Base-by-base conservation (phyloP, 2,888 invertebrate species). In the Apamea crenata region DNA sequence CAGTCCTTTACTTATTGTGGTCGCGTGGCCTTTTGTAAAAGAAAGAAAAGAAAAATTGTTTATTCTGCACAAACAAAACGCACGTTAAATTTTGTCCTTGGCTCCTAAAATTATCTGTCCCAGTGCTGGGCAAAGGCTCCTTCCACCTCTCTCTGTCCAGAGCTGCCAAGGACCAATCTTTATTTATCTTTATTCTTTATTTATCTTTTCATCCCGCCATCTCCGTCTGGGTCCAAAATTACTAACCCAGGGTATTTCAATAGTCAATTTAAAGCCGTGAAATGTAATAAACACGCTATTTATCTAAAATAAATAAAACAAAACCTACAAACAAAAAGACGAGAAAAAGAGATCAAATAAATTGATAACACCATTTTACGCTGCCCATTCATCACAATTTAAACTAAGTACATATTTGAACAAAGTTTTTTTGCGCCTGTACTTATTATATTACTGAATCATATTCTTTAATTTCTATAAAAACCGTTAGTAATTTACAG, bases 401-500 rank as follows among this genome's bases (percentile, higher is more conserved):
- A 53, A 66, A 61, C 32, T 50, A 66, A 65, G 32, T 16, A 74
- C 36, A 10, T 36, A 66, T 72, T 76, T 72, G 63, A 36, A 40
- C 67, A 40, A 59, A 29, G 21, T 56, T 84, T 87, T 87, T 80
- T 77, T 84, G 68, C 21, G 3, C 16, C 2, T 36, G 25, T 70
- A 36, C 44, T 59, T 59, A 36, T 50, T 74, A 12, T 50, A 25
- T 18, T 63, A 65, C 44, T 65, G 21, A 75, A 72, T 77, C 56
- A 59, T 67, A 66, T 67, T 77, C 59, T 74, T 44, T 63, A 53
- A 76, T 76, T 84, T 71, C 47, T 84, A 87, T 74, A 72, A 44
- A 65, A 77, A 81, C 85, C 74, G 81, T 85, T 73, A 85, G 29
- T 65, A 47, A 77, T 74, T 69, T 69, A 66, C 56, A 36, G 66